Evolutionary conservation across 1,140 invertebrate species (phyloP).

Genomic region (Lasaia peninsularis): DNA sequence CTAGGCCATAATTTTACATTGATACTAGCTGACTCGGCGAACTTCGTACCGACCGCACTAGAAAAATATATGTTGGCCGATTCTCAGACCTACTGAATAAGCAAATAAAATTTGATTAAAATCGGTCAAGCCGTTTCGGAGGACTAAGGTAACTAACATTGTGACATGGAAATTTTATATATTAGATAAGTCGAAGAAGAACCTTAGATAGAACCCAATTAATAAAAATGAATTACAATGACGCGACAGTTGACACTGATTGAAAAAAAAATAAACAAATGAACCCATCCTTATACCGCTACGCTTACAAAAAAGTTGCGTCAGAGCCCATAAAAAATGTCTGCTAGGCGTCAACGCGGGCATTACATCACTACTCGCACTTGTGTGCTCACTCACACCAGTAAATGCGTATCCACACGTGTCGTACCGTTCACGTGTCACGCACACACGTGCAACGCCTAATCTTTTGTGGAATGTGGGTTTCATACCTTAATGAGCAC

Average conservation of each 20-base stretch:
- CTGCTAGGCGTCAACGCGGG: slow-evolving; percentile 62
- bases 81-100: no score
- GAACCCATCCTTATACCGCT: slow-evolving; percentile 38
- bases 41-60: no score
- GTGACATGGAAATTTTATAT: no score
- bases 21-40: no score
- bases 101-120: no score
- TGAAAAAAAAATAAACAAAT: slow-evolving; percentile 6
- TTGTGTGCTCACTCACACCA: slow-evolving; percentile 33
- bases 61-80: no score
- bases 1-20: no score
- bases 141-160: no score
- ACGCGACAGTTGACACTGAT: background rate
- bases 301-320: slow-evolving; percentile 68
- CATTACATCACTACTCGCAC: slow-evolving; percentile 56
- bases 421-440: slow-evolving; percentile 21
- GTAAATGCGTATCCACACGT: background rate
- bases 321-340: slow-evolving; percentile 73
- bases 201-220: slow-evolving; percentile 7
- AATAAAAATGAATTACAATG: slow-evolving; percentile 7
- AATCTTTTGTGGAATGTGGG: slow-evolving; percentile 72
- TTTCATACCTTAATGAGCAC: slow-evolving; percentile 69
- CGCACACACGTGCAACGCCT: slow-evolving; percentile 42
- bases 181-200: background rate
- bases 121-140: no score